Percentiles rank a stretch among this genome's conserved stretches.
These are phyloP conservation scores for Propithecus deckenii DNA, from an alignment of 2,797 vertebrate genomes.

Conservation along the genomic window DNA sequence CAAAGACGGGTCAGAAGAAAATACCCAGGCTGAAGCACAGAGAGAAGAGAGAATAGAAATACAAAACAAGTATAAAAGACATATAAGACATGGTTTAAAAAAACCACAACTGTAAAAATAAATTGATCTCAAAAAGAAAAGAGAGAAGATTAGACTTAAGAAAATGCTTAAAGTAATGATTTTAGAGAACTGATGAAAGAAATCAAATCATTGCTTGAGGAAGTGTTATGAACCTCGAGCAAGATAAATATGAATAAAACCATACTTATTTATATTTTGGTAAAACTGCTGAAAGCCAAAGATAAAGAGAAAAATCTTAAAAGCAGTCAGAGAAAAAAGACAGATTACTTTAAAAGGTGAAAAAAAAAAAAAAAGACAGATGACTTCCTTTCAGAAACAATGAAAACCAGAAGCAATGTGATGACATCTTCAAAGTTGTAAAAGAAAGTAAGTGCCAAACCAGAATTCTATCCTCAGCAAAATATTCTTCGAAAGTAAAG, in stretches of 20 bases:
- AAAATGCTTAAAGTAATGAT: background rate
- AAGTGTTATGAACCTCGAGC: background rate
- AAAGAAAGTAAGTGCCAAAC: background rate
- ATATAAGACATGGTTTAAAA: background rate
- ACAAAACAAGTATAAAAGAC: background rate
- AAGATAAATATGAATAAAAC: background rate
- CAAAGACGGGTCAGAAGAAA: background rate
- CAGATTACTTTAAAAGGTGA: background rate
- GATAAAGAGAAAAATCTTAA: background rate
- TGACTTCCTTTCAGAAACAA: background rate
- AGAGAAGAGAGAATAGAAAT: background rate
- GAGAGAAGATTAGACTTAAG: background rate
- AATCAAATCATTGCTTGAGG: background rate
- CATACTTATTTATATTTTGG: background rate
- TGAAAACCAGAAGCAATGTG: background rate
- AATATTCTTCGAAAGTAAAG: background rate
- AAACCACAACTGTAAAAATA: background rate
- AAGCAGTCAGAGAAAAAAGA: background rate
- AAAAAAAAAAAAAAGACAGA: background rate
- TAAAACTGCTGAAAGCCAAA: background rate
- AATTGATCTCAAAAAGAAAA: background rate
- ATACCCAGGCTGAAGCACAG: background rate
- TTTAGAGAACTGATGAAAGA: background rate
- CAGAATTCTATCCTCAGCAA: background rate
- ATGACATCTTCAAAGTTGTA: background rate